Base-by-base conservation (phyloP, 2,888 invertebrate genomes). In the Molanna angustata region DNA sequence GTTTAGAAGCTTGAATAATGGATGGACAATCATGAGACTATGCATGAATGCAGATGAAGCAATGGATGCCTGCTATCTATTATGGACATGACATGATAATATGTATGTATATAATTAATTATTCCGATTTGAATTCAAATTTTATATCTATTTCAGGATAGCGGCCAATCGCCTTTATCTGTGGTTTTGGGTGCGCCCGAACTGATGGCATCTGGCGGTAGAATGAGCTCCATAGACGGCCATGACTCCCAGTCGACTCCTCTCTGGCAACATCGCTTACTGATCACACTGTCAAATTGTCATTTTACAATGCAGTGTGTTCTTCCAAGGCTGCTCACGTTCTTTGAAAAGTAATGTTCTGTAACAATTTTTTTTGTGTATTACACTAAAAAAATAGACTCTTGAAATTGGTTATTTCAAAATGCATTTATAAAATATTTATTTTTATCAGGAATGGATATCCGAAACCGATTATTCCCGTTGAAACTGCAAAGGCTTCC, bases 261-360 rank as follows among this genome's bases (percentile, higher is more conserved):
- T 65, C 79, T 82, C 44, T 88, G 88, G 86, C 90, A 90, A 67
- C 86, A 88, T 63, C 80, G 89, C 51, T 78, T 95, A 60, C 76
- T 96, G 37, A 86, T 94, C 55, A 89, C 92, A 46, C 78, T 92
- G 56, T 91, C 94, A 61, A 95, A 96, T 71, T 93, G 93, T 66
- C 85, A 86, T 56, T 93, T 90, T 68, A 90, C 93, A 4, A 79
- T 86, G 50, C 83, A 83, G 56, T 79, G 82, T 42, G 84, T 90
- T 44, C 76, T 94, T 56, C 83, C 86, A 2, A 79, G 85, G 62
- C 79, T 95, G 35, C 80, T 84, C 1, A 80, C 80, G 20, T 73
- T 82, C 9, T 85, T 94, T 55, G 78, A 79, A 21, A 79, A 76
- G 75, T 76, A 57, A 51, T 60, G 60, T n/a, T n/a, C n/a, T n/a